phyloP scores from a whole-genome alignment of 2,888 invertebrate genomes.

The Cylindroiulus punctatus region DNA sequence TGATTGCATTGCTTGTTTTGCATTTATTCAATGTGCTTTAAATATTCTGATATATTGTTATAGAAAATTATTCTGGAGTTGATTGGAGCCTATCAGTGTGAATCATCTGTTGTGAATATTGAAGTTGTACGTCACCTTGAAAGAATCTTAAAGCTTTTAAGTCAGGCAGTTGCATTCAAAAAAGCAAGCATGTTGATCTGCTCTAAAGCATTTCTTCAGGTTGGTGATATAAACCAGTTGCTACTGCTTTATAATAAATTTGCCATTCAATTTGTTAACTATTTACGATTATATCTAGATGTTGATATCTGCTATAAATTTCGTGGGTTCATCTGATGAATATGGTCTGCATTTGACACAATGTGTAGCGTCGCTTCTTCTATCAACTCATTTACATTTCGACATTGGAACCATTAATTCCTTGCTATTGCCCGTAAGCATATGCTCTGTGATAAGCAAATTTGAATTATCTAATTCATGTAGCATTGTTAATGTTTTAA shows the following conservation, averaged over 20 bases:
- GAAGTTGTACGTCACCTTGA: constrained; percentile 31
- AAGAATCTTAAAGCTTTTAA: constrained; percentile 52
- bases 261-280: background rate
- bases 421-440: constrained; percentile 41
- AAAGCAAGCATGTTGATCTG: background rate
- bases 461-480: background rate
- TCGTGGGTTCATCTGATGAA: constrained; percentile 32
- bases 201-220: constrained; percentile 9
- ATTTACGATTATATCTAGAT: background rate
- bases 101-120: background rate
- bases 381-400: constrained; percentile 17
- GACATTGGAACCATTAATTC: constrained; percentile 40
- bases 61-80: constrained; percentile 51
- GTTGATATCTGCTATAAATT: constrained; percentile 4
- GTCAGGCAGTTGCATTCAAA: background rate
- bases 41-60: background rate
- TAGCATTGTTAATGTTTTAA: background rate
- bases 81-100: background rate
- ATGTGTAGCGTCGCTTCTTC: constrained; percentile 15
- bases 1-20: background rate
- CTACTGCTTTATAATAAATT: background rate
- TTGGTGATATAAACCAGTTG: background rate
- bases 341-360: background rate
- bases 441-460: background rate
- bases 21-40: background rate